Evolutionary conservation across 2,113 vertebrate genomes (phyloP).

Genomic region (Sylvia atricapilla): DNA sequence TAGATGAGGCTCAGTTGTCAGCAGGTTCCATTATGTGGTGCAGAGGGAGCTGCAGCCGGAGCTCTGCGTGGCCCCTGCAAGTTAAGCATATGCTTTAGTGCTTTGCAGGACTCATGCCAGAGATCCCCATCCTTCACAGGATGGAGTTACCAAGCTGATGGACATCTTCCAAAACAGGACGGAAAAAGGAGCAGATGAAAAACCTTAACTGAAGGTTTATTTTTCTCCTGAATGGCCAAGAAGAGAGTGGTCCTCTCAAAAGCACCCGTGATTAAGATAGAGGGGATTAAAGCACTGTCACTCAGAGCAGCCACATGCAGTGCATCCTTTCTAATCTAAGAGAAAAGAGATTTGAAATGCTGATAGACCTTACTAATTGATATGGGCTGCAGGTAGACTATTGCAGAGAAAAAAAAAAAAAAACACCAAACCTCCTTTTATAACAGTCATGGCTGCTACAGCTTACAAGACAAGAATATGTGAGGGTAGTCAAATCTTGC

Average conservation of each 20-base stretch:
- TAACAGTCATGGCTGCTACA: not conserved
- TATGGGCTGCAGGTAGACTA: not conserved
- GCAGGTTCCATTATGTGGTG: slow-evolving; percentile 30
- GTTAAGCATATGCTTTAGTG: slow-evolving; percentile 48
- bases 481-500: not conserved
- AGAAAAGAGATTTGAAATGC: slow-evolving; percentile 43
- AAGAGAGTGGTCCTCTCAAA: slow-evolving; percentile 26
- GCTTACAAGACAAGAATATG: not conserved
- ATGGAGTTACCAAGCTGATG: slow-evolving; percentile 18
- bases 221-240: not conserved
- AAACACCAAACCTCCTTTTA: not conserved
- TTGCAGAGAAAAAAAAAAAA: not conserved
- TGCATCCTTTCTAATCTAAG: slow-evolving; percentile 20
- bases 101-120: slow-evolving; percentile 59
- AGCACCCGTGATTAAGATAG: slow-evolving; percentile 14
- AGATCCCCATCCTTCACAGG: slow-evolving; percentile 9
- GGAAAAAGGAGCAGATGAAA: slow-evolving; percentile 6
- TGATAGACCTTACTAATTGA: slow-evolving; percentile 2
- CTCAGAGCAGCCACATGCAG: slow-evolving; percentile 20
- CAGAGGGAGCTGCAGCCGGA: not conserved
- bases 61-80: not conserved
- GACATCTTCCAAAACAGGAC: slow-evolving; percentile 13
- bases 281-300: slow-evolving; percentile 14
- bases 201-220: slow-evolving; percentile 4
- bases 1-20: slow-evolving; percentile 5